These are phyloP conservation scores for Drosophila pectinifera DNA, from an alignment of 1,140 invertebrate genomes.

Conservation along the genomic window DNA sequence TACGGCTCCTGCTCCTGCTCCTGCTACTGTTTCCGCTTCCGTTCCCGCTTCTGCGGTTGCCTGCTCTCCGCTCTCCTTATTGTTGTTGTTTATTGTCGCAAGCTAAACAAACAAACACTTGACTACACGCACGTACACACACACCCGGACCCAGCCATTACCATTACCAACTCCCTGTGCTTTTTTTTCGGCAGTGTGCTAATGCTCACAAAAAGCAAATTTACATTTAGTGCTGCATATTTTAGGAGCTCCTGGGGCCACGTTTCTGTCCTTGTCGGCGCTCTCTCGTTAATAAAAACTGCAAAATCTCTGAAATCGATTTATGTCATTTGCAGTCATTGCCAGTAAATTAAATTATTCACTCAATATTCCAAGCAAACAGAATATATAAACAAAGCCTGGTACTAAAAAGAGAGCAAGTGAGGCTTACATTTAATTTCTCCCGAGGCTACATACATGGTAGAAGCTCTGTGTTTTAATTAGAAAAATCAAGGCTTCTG, in stretches of 20 bases:
- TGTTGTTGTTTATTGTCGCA: slow-evolving; percentile 60
- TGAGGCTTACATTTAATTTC: slow-evolving; percentile 1
- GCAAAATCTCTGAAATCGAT: slow-evolving; percentile 40
- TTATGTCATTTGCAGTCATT: slow-evolving; percentile 23
- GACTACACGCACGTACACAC: slow-evolving; percentile 47
- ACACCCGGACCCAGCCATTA: slow-evolving; percentile 1
- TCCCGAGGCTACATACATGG: neutral
- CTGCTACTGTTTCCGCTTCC: slow-evolving; percentile 7
- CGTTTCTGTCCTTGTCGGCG: slow-evolving; percentile 2
- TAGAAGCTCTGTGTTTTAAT: too few relatives aligned
- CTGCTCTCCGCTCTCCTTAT: slow-evolving; percentile 10
- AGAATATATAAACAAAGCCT: neutral
- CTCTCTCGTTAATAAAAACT: slow-evolving; percentile 21
- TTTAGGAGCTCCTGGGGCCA: slow-evolving; percentile 22
- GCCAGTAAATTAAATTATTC: slow-evolving; percentile 17
- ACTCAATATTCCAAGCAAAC: slow-evolving; percentile 1
- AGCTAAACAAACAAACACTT: slow-evolving; percentile 64
- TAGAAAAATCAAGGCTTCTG: neutral
- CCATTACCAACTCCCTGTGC: neutral
- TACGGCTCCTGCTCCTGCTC: neutral
- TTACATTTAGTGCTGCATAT: slow-evolving; percentile 74
- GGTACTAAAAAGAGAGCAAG: neutral
- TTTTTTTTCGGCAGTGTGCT: slow-evolving; percentile 22
- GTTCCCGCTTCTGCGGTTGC: slow-evolving; percentile 21
- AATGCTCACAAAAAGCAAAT: slow-evolving; percentile 57